Evolutionary conservation across 2,113 vertebrate species (phyloP), one percentile per base, ranked within the genome.

Genomic region (Alligator mississippiensis): DNA sequence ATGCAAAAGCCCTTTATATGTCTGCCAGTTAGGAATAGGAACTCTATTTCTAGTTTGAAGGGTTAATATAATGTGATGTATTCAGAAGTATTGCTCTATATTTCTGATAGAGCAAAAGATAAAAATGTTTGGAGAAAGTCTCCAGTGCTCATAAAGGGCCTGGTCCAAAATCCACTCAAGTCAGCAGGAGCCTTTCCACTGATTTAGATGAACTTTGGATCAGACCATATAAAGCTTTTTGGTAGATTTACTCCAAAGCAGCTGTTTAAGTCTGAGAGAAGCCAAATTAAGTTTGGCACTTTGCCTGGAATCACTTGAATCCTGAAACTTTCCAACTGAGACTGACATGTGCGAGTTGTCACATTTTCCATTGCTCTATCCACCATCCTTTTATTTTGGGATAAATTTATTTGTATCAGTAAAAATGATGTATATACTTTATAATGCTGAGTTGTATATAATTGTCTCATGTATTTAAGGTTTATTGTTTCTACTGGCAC

Each of bases 241-340:
- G 93, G 93, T 97, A 97, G 96, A 97, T 97, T 97, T 95, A 93
- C 95, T 97, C 96, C 96, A 96, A 97, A 97, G 97, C 96, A 96
- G 92, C 93, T 95, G 92, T 93, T 96, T 92, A 96, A 97, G 93
- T 97, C 94, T 96, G 96, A 97, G 97, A 97, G 97, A 96, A 97
- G 97, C 98, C 98, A 98, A 98, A 97, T 95, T 96, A 78, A 95
- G 82, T 96, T 97, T 98, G 98, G 98, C 98, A 91, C 95, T 96
- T 97, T 97, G 98, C 97, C 98, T 98, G 98, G 98, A 98, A 98
- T 98, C 98, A 98, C 98, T 98, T 98, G 98, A 98, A 98, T 98
- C 96, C 97, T 98, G 96, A 97, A 98, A 97, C 96, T 97, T 98
- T 96, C 96, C 96, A 95, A 98, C 95, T 75, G 96, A 97, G 91